Base-by-base conservation (phyloP, 2,797 vertebrate genomes). In the Nasua narica region DNA sequence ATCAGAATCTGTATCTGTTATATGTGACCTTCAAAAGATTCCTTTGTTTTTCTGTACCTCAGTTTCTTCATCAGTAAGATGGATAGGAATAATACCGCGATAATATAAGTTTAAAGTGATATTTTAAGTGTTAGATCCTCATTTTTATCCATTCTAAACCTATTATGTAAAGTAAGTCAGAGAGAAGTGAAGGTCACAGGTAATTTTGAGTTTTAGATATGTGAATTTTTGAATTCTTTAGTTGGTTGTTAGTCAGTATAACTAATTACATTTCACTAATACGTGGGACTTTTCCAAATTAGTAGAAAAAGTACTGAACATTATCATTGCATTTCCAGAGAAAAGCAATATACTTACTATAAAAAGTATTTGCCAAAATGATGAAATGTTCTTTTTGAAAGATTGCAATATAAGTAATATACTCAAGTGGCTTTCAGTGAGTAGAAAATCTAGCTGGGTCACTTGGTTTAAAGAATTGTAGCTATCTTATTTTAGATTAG, bases 301-400 rank as follows among this genome's bases (percentile, higher is more conserved):
- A 52, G 29, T 81, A 95, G 40, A 94, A 46, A 87, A 96, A 52
- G 14, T 84, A 40, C n/a, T 85, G 67, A 87, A 35, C 25, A 78
- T 58, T 95, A 14, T 82, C 52, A 72, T 2, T 81, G 10, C 60
- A 52, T 92, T 94, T 94, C 58, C 72, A 15, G 56, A 94, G 70
- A 87, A 87, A 62, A 95, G 15, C 25, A 95, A 76, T 14, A 50
- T 12, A 86, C 23, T 78, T 74, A 83, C 16, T 87, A n/a, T 48
- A 88, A 74, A 95, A 95, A 77, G 85, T 18, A 70, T 79, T 81
- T 92, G 37, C 35, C 70, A 76, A 96, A 87, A 78, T 84, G 40
- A 95, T 95, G 19, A 90, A 62, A 84, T 94, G 25, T 77, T 96
- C 88, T 97, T 95, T 87, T 81, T 54, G 10, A 74, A 74, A 74